Conservation (phyloP, 2,797 vertebrate genomes). For the Melopsittacus undulatus region DNA sequence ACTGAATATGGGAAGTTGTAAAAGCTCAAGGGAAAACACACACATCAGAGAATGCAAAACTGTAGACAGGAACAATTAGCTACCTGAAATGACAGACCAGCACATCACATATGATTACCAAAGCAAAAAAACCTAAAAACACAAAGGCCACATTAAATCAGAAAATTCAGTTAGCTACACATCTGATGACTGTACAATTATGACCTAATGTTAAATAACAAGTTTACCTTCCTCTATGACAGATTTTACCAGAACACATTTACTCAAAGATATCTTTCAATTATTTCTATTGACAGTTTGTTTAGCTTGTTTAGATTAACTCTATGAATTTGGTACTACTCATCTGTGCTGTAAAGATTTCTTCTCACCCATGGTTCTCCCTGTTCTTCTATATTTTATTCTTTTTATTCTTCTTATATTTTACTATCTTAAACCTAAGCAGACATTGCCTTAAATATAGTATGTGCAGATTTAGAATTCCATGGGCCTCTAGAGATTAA, state of each 20-base stretch:
- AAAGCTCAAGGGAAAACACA: neutral
- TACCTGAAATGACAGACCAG: neutral
- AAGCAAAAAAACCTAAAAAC: neutral
- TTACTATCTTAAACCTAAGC: neutral
- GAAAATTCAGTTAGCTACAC: neutral
- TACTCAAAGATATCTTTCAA: neutral
- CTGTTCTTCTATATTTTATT: neutral
- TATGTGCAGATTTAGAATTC: constrained; percentile 2
- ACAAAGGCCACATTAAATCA: neutral
- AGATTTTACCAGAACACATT: neutral
- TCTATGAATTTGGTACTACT: neutral
- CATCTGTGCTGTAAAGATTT: neutral
- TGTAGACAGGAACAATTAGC: neutral
- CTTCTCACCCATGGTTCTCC: neutral
- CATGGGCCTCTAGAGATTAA: neutral
- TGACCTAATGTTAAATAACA: neutral
- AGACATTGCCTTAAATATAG: neutral
- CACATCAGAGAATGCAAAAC: neutral
- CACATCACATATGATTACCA: neutral
- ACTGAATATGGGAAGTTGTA: neutral
- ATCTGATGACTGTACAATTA: neutral
- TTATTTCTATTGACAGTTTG: neutral
- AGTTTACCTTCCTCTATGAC: neutral
- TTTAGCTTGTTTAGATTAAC: neutral
- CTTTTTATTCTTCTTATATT: neutral